Evolutionary conservation across 2,888 invertebrate species (phyloP), one percentile per base, ranked within the genome.

Genomic region (Portevinia maculata): DNA sequence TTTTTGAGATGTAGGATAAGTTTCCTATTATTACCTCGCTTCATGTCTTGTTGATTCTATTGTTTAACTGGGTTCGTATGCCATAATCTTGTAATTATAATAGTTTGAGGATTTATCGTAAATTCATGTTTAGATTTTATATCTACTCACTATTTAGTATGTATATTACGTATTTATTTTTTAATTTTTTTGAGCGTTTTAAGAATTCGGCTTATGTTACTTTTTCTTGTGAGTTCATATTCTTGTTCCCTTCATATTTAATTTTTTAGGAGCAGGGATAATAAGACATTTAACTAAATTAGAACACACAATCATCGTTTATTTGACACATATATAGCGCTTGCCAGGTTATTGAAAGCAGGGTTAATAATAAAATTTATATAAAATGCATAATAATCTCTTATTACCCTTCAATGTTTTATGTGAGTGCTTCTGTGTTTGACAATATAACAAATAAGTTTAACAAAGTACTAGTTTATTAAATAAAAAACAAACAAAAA

Each of bases 181-280:
- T 2, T 24, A 48, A 13, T 30, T 30, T 21, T 46, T 59, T 78
- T 78, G 78, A 79, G 71, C 59, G 71, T 71, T 71, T 65, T 50
- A 78, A 70, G 55, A 78, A 70, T 57, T 70, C 70, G 69, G 55
- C 41, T 64, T 55, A 37, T 15, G 15, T 28, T 53, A 32, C 9
- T 53, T 15, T 24, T 11, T 52, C 13, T 53, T 39, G 11, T n/a
- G 24, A 24, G 9, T 73, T 24, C 57, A 50, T 57, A 32, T 70
- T 13, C 32, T 76, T 71, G 60, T 79, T 67, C 60, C 67, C 67
- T 65, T 79, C 53, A 73, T 60, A 32, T 53, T 46, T 60, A 11
- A 13, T 17, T 59, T 44, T 21, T 48, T 48, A 69, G 60, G n/a
- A 62, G 17, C 30, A 67, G 13, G 13, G 17, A 52, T 17, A 41